Evolutionary conservation across 2,797 vertebrate species (phyloP).

Genomic region (Odontamblyopus lacepedii): DNA sequence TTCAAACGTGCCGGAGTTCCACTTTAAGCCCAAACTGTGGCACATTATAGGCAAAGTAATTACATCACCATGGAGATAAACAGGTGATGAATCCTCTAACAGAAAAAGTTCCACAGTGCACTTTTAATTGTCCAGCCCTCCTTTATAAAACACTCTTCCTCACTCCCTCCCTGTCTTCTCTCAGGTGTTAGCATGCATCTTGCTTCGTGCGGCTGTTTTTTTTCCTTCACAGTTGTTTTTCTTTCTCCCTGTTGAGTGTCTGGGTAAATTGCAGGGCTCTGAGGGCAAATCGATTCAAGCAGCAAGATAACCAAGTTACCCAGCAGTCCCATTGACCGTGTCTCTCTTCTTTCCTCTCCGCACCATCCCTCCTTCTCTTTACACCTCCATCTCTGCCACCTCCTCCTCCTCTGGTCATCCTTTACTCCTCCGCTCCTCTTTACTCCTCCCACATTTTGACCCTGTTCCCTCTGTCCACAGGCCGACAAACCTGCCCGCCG

Average conservation of each 20-base stretch:
- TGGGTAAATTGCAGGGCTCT: slow-evolving; percentile 63
- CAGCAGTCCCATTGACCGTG: slow-evolving; percentile 69
- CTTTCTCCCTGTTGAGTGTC: slow-evolving; percentile 51
- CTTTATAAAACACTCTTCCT: background rate
- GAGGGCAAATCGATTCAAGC: slow-evolving; percentile 62
- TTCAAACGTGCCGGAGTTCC: too few species aligned
- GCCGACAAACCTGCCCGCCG: slow-evolving; percentile 87
- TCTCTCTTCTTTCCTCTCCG: slow-evolving; percentile 51
- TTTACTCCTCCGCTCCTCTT: background rate
- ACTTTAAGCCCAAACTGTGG: too few species aligned
- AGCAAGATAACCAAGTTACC: slow-evolving; percentile 72
- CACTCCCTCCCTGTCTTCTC: background rate
- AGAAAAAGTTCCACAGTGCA: too few species aligned
- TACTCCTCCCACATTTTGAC: slow-evolving; percentile 6
- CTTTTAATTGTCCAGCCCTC: background rate
- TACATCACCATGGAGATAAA: too few species aligned
- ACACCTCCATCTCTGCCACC: slow-evolving; percentile 7
- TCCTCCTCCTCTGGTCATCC: slow-evolving; percentile 18
- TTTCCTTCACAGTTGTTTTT: slow-evolving; percentile 28
- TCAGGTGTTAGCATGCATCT: background rate
- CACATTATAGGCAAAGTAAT: too few species aligned
- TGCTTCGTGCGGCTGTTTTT: slow-evolving; percentile 15
- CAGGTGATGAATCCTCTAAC: too few species aligned
- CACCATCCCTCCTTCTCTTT: slow-evolving; percentile 24
- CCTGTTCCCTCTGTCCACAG: slow-evolving; percentile 60